Evolutionary conservation across 2,888 invertebrate species (phyloP).

Genomic region (Caenorhabditis uteleia): DNA sequence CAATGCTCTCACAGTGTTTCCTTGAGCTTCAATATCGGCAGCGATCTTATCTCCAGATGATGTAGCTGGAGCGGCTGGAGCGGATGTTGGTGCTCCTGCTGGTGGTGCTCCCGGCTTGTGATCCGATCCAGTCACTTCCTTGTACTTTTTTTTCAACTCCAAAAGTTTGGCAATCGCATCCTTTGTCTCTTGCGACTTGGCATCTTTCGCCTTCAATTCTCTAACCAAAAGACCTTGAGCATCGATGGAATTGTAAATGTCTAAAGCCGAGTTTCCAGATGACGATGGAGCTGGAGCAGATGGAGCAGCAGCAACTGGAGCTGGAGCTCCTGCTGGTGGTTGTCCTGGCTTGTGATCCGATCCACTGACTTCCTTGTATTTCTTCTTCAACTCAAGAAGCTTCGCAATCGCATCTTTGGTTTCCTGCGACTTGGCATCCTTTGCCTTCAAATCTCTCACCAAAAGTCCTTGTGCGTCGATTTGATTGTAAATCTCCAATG

Average conservation of each 20-base stretch:
- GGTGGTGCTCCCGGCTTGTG: slow-evolving; percentile 52
- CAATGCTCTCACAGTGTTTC: slow-evolving; percentile 79
- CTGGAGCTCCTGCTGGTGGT: slow-evolving; percentile 40
- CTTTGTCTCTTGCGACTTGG: slow-evolving; percentile 72
- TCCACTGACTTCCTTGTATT: slow-evolving; percentile 79
- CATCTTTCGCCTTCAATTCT: slow-evolving; percentile 74
- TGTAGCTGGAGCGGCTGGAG: slow-evolving; percentile 5
- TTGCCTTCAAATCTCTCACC: slow-evolving; percentile 76
- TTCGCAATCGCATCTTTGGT: slow-evolving; percentile 75
- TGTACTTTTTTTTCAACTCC: slow-evolving; percentile 76
- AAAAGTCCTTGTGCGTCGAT: slow-evolving; percentile 75
- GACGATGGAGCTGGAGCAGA: slow-evolving; percentile 5
- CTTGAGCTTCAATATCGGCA: slow-evolving; percentile 70
- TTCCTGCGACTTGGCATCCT: slow-evolving; percentile 71
- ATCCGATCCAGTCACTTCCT: slow-evolving; percentile 73
- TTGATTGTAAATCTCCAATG: slow-evolving; percentile 13
- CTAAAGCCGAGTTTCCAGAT: slow-evolving; percentile 22
- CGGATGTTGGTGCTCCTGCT: slow-evolving; percentile 27
- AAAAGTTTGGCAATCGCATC: slow-evolving; percentile 76
- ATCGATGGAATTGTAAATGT: slow-evolving; percentile 56
- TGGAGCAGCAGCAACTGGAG: slow-evolving; percentile 21
- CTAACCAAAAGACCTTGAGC: slow-evolving; percentile 78
- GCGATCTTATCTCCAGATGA: slow-evolving; percentile 1
- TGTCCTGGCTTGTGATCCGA: slow-evolving; percentile 52
- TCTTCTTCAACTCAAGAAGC: slow-evolving; percentile 79